A percentile compares a stretch with the other conserved stretches of the same genome.
phyloP scores from a whole-genome alignment of 2,797 vertebrate species.

The Hydrophis major region DNA sequence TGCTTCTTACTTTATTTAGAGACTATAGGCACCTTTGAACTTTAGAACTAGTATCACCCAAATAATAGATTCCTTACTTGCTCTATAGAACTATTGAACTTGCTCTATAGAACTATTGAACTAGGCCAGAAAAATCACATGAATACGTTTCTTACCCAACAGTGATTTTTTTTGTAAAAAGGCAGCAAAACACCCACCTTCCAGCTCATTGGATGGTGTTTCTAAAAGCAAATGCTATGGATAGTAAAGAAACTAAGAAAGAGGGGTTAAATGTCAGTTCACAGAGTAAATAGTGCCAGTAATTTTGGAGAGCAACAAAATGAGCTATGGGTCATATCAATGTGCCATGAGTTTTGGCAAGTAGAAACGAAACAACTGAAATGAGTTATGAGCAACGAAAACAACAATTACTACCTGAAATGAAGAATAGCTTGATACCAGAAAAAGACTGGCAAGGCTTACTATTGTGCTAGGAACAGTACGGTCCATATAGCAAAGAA shows the following conservation, averaged over 20 bases:
- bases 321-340: neutral
- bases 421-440: neutral
- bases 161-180: neutral
- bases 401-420: neutral
- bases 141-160: neutral
- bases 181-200: neutral
- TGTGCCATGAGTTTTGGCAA: neutral
- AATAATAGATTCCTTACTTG: neutral
- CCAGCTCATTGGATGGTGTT: neutral
- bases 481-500: neutral
- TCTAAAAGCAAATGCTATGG: neutral
- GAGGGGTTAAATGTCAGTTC: neutral
- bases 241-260: neutral
- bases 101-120: neutral
- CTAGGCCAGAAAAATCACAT: neutral
- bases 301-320: neutral
- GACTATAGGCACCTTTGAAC: neutral
- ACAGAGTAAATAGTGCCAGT: neutral
- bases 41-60: neutral
- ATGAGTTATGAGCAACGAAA: neutral
- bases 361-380: neutral
- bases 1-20: neutral
- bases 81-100: neutral
- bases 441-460: neutral
- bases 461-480: neutral